Percentiles rank a stretch among this genome's conserved stretches.
Conservation (phyloP, 2,113 vertebrate genomes). For the Coptodon rendalli region DNA sequence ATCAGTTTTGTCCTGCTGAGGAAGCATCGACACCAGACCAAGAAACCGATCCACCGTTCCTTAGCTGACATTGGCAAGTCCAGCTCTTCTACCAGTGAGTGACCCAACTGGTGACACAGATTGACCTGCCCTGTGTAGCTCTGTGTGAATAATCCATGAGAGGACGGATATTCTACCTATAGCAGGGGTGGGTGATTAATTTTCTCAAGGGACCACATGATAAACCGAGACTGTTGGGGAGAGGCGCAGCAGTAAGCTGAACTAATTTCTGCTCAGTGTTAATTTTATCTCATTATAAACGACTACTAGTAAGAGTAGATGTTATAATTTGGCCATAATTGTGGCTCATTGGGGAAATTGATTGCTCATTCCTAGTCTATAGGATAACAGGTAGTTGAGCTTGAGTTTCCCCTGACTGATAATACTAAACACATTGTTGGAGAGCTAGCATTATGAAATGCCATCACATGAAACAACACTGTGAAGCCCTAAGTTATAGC, state of each 20-base stretch:
- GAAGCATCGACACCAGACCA: conserved; percentile 95
- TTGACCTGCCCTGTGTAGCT: background rate
- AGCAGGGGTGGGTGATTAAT: background rate
- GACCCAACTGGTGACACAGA: background rate
- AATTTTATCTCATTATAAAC: background rate
- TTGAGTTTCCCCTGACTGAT: background rate
- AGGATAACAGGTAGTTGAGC: background rate
- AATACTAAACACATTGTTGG: background rate
- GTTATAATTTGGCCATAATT: background rate
- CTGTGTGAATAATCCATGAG: background rate
- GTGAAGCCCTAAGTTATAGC: background rate
- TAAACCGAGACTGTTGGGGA: background rate
- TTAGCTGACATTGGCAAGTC: conserved; percentile 90
- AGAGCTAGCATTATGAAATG: background rate
- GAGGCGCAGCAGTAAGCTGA: background rate
- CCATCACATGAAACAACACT: background rate
- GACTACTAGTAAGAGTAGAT: background rate
- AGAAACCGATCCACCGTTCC: conserved; percentile 94
- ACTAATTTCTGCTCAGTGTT: background rate
- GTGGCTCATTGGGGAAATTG: background rate
- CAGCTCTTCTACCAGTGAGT: conserved; percentile 82
- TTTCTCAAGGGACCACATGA: background rate
- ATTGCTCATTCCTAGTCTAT: background rate
- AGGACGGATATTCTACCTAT: background rate
- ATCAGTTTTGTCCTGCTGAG: conserved; percentile 89